Conservation (phyloP, 2,113 vertebrate genomes). For the Collichthys lucidus region DNA sequence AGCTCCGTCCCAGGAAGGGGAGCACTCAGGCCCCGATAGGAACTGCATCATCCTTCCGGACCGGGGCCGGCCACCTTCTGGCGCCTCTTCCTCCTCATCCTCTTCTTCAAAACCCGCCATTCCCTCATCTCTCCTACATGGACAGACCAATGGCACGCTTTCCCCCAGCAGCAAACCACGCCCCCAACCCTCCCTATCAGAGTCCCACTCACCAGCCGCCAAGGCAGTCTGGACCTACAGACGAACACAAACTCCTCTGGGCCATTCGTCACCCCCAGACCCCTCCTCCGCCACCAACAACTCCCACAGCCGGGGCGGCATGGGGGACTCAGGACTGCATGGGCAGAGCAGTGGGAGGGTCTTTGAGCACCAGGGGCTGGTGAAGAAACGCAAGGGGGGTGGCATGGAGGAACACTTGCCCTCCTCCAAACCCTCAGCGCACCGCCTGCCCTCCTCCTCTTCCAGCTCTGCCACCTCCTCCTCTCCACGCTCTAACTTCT, state of each 20-base stretch:
- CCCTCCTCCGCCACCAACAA: slow-evolving; percentile 71
- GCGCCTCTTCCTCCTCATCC: slow-evolving; percentile 29
- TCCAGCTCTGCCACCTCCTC: slow-evolving; percentile 83
- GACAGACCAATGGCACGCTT: slow-evolving; percentile 87
- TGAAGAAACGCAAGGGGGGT: slow-evolving; percentile 88
- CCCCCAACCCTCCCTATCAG: slow-evolving; percentile 68
- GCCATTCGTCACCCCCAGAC: slow-evolving; percentile 77
- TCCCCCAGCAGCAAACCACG: slow-evolving; percentile 79
- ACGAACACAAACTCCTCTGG: slow-evolving; percentile 72
- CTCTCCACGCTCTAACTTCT: slow-evolving; percentile 79
- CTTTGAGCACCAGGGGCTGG: slow-evolving; percentile 88
- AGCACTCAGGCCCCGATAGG: slow-evolving; percentile 87
- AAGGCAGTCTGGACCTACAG: slow-evolving; percentile 80
- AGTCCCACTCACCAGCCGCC: slow-evolving; percentile 72
- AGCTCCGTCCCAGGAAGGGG: slow-evolving; percentile 79
- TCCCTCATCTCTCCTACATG: slow-evolving; percentile 76
- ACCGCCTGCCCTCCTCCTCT: slow-evolving; percentile 85
- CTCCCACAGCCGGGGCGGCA: slow-evolving; percentile 71
- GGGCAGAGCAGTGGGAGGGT: slow-evolving; percentile 74
- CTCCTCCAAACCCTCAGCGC: slow-evolving; percentile 78
- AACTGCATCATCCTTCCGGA: slow-evolving; percentile 86
- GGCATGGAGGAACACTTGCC: slow-evolving; percentile 77
- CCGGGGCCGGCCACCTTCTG: slow-evolving; percentile 79
- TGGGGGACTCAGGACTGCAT: slow-evolving; percentile 77
- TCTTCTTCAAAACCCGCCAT: slow-evolving; percentile 69